phyloP scores from a whole-genome alignment of 92 coral and sea anemone species.

The Porites cylindrica region DNA sequence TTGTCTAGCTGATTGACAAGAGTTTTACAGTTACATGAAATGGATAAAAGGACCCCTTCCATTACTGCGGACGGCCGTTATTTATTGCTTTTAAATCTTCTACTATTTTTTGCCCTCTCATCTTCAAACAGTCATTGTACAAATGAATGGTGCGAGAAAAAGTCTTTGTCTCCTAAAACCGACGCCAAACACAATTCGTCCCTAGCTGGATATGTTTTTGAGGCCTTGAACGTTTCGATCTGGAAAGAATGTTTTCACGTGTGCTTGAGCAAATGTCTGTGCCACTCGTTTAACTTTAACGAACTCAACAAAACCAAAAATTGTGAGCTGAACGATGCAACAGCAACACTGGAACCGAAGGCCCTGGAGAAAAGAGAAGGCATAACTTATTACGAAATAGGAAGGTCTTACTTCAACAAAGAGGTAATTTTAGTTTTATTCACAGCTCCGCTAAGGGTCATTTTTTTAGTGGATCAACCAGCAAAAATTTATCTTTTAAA shows the following conservation, averaged over 20 bases:
- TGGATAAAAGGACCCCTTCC: too few species aligned
- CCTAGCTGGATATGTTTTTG: background rate
- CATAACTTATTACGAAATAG: slow-evolving; percentile 13
- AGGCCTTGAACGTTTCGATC: background rate
- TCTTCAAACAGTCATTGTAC: slow-evolving; percentile 5
- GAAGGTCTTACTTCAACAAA: background rate
- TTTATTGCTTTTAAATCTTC: too few species aligned
- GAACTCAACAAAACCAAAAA: slow-evolving; percentile 30
- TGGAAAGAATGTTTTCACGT: slow-evolving; percentile 15
- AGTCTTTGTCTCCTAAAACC: background rate
- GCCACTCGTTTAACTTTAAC: slow-evolving; percentile 39
- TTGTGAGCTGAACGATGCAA: slow-evolving; percentile 41
- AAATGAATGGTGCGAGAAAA: slow-evolving; percentile 3
- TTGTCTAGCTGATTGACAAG: too few species aligned
- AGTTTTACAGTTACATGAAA: too few species aligned
- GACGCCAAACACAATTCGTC: background rate
- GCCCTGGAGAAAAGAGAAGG: slow-evolving; percentile 14
- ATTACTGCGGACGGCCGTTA: too few species aligned
- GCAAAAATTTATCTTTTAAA: too few species aligned
- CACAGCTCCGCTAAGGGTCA: too few species aligned
- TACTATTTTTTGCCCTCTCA: too few species aligned
- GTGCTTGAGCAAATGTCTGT: slow-evolving; percentile 26
- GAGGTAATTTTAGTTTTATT: background rate
- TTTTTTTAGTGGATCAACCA: too few species aligned
- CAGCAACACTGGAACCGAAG: background rate